Conservation (phyloP, 2,888 invertebrate genomes). For the Drosophila picticornis region DNA sequence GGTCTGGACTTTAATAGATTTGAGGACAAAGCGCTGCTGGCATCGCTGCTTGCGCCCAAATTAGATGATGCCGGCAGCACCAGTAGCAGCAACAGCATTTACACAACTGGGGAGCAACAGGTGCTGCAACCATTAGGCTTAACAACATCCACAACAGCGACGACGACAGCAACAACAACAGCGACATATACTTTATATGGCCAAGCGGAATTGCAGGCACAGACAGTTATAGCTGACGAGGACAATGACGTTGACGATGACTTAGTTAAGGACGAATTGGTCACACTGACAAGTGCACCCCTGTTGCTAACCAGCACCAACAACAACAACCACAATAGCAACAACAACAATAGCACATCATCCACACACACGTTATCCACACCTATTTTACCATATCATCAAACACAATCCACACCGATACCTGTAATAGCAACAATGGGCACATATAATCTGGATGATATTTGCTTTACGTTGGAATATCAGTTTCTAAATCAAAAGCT, state of each 20-base stretch:
- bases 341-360: conserved; percentile 37
- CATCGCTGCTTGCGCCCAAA: conserved; percentile 64
- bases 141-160: conserved; percentile 64
- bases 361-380: conserved; percentile 35
- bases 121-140: conserved; percentile 82
- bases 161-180: conserved; percentile 37
- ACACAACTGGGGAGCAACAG: conserved; percentile 77
- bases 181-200: conserved; percentile 60
- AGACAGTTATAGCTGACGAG: conserved; percentile 25
- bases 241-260: conserved; percentile 39
- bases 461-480: conserved; percentile 83
- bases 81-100: conserved; percentile 42
- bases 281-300: conserved; percentile 63
- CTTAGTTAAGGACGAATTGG: conserved; percentile 59
- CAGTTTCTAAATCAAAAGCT: conserved; percentile 84
- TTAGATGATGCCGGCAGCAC: conserved; percentile 40
- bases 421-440: conserved; percentile 54
- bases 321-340: conserved; percentile 29
- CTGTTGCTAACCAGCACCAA: conserved; percentile 54
- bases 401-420: conserved; percentile 30
- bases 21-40: conserved; percentile 61
- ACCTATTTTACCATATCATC: conserved; percentile 46
- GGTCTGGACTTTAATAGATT: conserved; percentile 58
- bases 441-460: conserved; percentile 71
- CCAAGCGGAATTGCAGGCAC: conserved; percentile 36